phyloP scores from a whole-genome alignment of 2,888 invertebrate genomes.

The Lasiommata megera region DNA sequence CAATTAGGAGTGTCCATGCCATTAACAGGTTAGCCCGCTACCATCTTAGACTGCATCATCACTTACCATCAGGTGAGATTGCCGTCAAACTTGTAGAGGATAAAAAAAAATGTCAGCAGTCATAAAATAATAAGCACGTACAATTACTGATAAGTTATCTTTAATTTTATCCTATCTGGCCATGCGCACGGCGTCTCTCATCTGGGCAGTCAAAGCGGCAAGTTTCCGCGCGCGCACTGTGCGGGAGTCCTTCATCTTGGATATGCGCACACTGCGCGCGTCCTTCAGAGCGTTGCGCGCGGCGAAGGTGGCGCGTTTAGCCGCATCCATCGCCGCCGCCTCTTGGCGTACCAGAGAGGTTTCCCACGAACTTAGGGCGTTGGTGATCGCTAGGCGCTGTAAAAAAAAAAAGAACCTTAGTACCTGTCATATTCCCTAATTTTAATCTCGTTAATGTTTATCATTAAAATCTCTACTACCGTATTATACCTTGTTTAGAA shows the following conservation, averaged over 20 bases:
- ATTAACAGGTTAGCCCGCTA: too few species aligned
- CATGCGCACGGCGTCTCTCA: constrained; percentile 52
- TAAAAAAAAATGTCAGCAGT: too few species aligned
- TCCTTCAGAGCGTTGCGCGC: constrained; percentile 47
- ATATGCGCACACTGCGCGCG: constrained; percentile 42
- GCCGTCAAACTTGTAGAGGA: too few species aligned
- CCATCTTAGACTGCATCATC: too few species aligned
- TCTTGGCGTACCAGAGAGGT: constrained; percentile 50
- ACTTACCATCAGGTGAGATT: too few species aligned
- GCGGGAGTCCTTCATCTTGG: constrained; percentile 41
- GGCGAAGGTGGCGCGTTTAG: constrained; percentile 48
- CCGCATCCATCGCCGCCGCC: constrained; percentile 47
- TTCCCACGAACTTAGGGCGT: constrained; percentile 63
- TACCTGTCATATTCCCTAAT: too few species aligned
- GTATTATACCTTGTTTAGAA: too few species aligned
- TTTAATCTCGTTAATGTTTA: too few species aligned
- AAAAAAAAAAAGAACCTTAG: neutral
- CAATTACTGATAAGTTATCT: too few species aligned
- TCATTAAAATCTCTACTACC: too few species aligned
- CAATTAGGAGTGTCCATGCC: too few species aligned
- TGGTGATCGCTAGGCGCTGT: constrained; percentile 62
- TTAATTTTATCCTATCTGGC: neutral
- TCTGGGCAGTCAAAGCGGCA: constrained; percentile 52
- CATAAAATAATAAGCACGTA: too few species aligned
- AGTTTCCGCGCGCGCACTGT: constrained; percentile 43